Conservation (phyloP, 2,797 vertebrate genomes). For the Mycteria americana region DNA sequence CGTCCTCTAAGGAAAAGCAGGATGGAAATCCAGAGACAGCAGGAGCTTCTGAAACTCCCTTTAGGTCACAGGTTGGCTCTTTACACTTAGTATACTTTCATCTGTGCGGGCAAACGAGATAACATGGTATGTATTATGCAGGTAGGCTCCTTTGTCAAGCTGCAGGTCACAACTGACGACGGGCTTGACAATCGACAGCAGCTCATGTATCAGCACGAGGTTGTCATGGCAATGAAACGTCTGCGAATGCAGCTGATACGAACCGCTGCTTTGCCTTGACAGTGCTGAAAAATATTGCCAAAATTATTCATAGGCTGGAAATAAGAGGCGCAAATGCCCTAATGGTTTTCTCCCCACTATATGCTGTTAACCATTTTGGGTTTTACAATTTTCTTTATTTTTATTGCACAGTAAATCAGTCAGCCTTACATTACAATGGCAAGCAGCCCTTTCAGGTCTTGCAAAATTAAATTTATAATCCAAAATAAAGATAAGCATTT, state of each 20-base stretch:
- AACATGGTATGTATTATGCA: not conserved
- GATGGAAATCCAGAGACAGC: not conserved
- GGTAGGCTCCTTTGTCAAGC: not conserved
- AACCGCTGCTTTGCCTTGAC: not conserved
- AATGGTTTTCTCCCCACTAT: not conserved
- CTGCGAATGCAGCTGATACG: not conserved
- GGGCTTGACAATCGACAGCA: not conserved
- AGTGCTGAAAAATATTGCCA: not conserved
- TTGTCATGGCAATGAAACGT: constrained; percentile 8
- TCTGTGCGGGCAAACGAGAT: not conserved
- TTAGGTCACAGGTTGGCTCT: not conserved
- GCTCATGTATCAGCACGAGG: not conserved
- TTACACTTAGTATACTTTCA: not conserved
- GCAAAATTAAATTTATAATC: not conserved
- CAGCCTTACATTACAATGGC: not conserved
- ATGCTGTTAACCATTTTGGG: not conserved
- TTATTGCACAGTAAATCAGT: not conserved
- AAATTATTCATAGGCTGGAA: not conserved
- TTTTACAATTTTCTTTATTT: not conserved
- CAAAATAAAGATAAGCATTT: not conserved
- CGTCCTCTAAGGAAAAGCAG: not conserved
- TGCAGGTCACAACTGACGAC: not conserved
- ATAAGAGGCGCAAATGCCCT: not conserved
- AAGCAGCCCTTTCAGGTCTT: not conserved
- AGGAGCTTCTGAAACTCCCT: not conserved